Conservation (phyloP, 2,888 invertebrate species). For the Clitarchus hookeri region DNA sequence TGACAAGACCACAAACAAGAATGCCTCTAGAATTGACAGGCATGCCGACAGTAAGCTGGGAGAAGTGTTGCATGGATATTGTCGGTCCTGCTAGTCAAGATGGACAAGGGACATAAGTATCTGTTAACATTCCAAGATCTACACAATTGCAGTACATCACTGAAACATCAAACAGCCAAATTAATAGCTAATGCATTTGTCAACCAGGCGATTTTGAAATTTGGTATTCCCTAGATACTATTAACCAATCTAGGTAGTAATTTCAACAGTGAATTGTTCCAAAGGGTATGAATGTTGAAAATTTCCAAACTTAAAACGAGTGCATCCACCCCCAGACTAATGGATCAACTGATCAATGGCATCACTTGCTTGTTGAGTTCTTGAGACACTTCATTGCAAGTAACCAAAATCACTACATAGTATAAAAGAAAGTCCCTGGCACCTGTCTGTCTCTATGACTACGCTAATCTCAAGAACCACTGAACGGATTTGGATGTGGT, state of each 20-base stretch:
- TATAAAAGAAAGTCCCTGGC: not conserved
- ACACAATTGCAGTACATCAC: not conserved
- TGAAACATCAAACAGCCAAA: not conserved
- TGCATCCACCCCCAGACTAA: not conserved
- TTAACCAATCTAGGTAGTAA: conserved; percentile 10
- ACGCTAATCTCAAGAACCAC: no score
- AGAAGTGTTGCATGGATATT: no score
- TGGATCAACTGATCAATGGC: not conserved
- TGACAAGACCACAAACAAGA: no score
- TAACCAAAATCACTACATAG: not conserved
- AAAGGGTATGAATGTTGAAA: not conserved
- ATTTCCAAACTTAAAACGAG: not conserved
- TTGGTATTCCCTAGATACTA: not conserved
- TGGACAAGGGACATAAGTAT: no score
- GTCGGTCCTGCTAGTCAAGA: no score
- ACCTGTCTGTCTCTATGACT: not conserved
- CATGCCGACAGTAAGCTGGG: no score
- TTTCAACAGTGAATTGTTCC: conserved; percentile 18
- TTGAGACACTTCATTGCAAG: not conserved
- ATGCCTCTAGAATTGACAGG: no score
- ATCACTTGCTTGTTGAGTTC: not conserved
- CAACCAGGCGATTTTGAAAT: not conserved
- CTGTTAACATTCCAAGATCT: not conserved
- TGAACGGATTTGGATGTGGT: no score
- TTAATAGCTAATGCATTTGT: not conserved